Base-by-base conservation (phyloP, 2,113 vertebrate species). In the Urocolius indicus region DNA sequence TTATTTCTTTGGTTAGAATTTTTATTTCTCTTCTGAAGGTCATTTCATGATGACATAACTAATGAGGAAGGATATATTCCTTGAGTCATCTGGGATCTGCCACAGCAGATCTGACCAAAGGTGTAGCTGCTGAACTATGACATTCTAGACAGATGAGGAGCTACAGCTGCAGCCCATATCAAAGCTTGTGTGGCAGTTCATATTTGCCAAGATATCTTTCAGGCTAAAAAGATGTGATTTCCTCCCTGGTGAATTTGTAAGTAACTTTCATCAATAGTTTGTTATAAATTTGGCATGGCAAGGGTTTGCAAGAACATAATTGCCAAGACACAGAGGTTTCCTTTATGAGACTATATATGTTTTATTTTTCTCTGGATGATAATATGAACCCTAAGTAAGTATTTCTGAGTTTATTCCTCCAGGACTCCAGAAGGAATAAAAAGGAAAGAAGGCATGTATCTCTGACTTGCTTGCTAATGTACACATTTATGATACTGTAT, bases 261-360 rank as follows among this genome's bases (percentile, higher is more conserved):
- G 77, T 58, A 82, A 84, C 88, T 94, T 93, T 71, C 73, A 88
- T 93, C 78, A 75, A 80, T 26, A 91, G 77, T 82, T 94, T 77
- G 57, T 78, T 91, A 61, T 93, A 92, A 95, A 92, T 91, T 55
- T 75, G 22, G 23, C 16, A 14, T 46, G 52, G 68, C 62, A 80
- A 92, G 52, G 74, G 51, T 82, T 82, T 85, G 59, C 34, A 78
- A 79, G 24, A 79, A 57, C 27, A 58, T 48, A 41, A 34, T 54
- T 83, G 49, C 49, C 26, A 63, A 45, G 54, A 48, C 13, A 58
- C 26, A 30, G 72, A 57, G 63, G 23, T 66, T 88, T 90, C 57
- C 58, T 75, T 93, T 88, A 84, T 54, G 72, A 86, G n/a, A 54
- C 27, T 73, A 57, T 58, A 36, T n/a, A 58, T 51, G 52, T 46